phyloP scores from a whole-genome alignment of 2,797 vertebrate genomes.

The Bradypus variegatus region DNA sequence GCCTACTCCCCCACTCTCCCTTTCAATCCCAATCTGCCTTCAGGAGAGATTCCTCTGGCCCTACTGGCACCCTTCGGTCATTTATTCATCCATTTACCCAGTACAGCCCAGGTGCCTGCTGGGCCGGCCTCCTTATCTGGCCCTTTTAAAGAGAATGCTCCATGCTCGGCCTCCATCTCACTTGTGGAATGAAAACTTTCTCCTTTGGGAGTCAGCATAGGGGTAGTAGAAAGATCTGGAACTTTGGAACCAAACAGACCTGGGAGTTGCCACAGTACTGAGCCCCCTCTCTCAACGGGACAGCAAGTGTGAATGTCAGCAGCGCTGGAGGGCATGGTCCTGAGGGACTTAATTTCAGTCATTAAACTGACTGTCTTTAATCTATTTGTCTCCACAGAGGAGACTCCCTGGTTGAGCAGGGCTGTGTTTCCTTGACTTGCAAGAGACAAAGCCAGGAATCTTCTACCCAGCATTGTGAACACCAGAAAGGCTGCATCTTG shows the following conservation, averaged over 20 bases:
- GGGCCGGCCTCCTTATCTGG: background rate
- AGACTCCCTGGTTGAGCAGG: background rate
- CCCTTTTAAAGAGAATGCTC: background rate
- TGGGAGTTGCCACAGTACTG: background rate
- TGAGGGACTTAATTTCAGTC: background rate
- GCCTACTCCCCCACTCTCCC: background rate
- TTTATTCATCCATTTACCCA: background rate
- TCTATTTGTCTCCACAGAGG: background rate
- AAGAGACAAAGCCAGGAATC: background rate
- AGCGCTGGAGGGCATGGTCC: no score
- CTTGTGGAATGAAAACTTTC: background rate
- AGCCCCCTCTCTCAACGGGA: background rate
- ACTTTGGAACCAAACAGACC: background rate
- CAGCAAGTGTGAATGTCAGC: background rate
- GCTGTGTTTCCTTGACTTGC: background rate
- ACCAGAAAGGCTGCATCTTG: background rate
- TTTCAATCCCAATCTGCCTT: background rate
- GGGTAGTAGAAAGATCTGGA: background rate
- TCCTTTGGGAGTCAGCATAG: background rate
- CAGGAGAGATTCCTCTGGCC: background rate
- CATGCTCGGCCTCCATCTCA: background rate
- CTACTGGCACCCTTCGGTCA: background rate
- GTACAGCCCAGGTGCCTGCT: background rate
- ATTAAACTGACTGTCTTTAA: background rate
- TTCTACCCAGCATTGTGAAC: background rate